These are phyloP conservation scores for Scelioninae gen. 1 DNA, from an alignment of 2,888 invertebrate genomes.

Conservation along the genomic window DNA sequence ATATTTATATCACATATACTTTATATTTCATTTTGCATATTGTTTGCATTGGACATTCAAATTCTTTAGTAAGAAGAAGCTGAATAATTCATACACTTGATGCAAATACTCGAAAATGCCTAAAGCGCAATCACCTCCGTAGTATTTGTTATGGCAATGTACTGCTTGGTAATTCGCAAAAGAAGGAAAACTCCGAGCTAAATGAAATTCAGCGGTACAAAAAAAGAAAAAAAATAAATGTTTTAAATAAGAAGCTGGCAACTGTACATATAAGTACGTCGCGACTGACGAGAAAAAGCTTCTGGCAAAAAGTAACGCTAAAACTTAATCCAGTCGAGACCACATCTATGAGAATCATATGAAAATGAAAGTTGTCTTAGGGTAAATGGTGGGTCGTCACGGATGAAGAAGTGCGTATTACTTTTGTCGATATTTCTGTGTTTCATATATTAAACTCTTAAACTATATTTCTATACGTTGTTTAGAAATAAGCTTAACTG, in stretches of 20 bases:
- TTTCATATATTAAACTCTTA: background rate
- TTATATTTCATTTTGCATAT: slow-evolving; percentile 20
- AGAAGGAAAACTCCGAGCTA: slow-evolving; percentile 39
- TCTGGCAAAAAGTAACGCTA: slow-evolving; percentile 31
- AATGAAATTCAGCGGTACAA: slow-evolving; percentile 57
- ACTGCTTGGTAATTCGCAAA: slow-evolving; percentile 50
- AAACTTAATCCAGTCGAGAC: slow-evolving; percentile 27
- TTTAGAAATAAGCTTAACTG: no score
- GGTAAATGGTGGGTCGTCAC: background rate
- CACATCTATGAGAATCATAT: slow-evolving; percentile 12
- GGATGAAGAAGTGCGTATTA: background rate
- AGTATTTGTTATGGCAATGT: slow-evolving; percentile 56
- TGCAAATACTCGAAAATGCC: slow-evolving; percentile 51
- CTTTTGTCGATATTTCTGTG: background rate
- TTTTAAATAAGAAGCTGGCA: slow-evolving; percentile 52
- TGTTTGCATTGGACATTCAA: slow-evolving; percentile 31
- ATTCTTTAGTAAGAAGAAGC: slow-evolving; percentile 29
- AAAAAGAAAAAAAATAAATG: slow-evolving; percentile 46
- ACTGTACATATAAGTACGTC: slow-evolving; percentile 53
- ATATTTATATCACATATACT: background rate
- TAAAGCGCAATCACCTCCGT: slow-evolving; percentile 47
- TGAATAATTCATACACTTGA: slow-evolving; percentile 51
- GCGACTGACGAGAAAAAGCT: slow-evolving; percentile 48
- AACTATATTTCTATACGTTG: no score
- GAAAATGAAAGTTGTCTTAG: slow-evolving; percentile 16